Percentiles rank a stretch among this genome's conserved stretches.
These are phyloP conservation scores for Tragelaphus eurycerus DNA, from an alignment of 2,797 vertebrate genomes.

Conservation along the genomic window DNA sequence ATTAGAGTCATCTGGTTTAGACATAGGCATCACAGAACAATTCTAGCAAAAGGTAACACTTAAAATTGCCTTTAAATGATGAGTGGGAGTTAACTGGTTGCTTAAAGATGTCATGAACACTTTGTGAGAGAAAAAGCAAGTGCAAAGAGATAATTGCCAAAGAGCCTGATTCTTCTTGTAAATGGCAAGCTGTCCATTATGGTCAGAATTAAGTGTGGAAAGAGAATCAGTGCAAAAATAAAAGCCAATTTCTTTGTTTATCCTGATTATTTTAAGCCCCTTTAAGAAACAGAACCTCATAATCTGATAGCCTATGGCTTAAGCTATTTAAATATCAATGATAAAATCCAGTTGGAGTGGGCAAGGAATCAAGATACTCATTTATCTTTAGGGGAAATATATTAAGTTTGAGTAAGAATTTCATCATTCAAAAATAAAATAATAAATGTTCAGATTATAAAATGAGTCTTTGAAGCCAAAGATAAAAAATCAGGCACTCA, in stretches of 20 bases:
- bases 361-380: not conserved
- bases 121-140: constrained; percentile 38
- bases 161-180: not conserved
- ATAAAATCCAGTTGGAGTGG: not conserved
- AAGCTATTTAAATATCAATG: not conserved
- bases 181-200: constrained; percentile 28
- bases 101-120: constrained; percentile 15
- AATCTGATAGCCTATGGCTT: not conserved
- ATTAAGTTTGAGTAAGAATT: not conserved
- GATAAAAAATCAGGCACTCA: not conserved
- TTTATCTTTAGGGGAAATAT: not conserved
- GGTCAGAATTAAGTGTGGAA: constrained; percentile 20
- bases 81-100: constrained; percentile 55
- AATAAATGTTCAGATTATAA: not conserved
- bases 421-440: not conserved
- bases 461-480: not conserved
- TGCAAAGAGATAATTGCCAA: not conserved
- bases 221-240: not conserved
- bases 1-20: constrained; percentile 17
- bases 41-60: constrained; percentile 31
- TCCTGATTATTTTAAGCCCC: not conserved
- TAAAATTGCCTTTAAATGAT: constrained; percentile 67
- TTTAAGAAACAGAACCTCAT: not conserved
- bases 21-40: constrained; percentile 36
- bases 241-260: not conserved